These are phyloP conservation scores for Euglossa dilemma DNA, from an alignment of 1,140 invertebrate species.

Conservation along the genomic window DNA sequence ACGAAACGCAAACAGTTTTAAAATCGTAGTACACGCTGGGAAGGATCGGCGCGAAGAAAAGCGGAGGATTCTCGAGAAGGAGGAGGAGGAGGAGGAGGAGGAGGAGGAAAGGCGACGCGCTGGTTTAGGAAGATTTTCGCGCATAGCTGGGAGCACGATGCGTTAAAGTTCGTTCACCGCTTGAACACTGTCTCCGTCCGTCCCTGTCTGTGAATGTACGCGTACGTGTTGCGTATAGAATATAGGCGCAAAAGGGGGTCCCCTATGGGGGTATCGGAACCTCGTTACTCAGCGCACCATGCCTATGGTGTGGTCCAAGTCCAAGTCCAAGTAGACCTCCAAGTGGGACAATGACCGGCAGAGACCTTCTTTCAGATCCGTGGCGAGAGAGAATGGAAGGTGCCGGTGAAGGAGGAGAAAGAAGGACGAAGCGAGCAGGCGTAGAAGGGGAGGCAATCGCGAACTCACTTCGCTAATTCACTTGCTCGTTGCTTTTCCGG, in stretches of 20 bases:
- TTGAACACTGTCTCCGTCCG: conserved; percentile 39
- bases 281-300: conserved; percentile 72
- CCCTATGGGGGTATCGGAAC: conserved; percentile 73
- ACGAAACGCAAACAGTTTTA: not conserved
- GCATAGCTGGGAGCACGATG: conserved; percentile 19
- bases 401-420: conserved; percentile 62
- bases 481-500: conserved; percentile 77
- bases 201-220: conserved; percentile 22
- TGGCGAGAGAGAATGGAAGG: conserved; percentile 69
- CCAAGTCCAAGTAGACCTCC: conserved; percentile 75
- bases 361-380: conserved; percentile 81
- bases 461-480: conserved; percentile 78
- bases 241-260: conserved; percentile 72
- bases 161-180: conserved; percentile 61
- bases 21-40: not conserved
- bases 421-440: conserved; percentile 59
- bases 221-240: conserved; percentile 50
- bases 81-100: not conserved
- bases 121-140: conserved; percentile 54
- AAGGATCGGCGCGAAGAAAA: not conserved
- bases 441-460: conserved; percentile 56
- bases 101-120: not conserved
- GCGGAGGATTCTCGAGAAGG: not conserved
- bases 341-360: conserved; percentile 82
- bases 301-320: conserved; percentile 72